A percentile compares a stretch with the other conserved stretches of the same genome.
phyloP scores from a whole-genome alignment of 2,113 vertebrate genomes.

The Oceanites oceanicus region DNA sequence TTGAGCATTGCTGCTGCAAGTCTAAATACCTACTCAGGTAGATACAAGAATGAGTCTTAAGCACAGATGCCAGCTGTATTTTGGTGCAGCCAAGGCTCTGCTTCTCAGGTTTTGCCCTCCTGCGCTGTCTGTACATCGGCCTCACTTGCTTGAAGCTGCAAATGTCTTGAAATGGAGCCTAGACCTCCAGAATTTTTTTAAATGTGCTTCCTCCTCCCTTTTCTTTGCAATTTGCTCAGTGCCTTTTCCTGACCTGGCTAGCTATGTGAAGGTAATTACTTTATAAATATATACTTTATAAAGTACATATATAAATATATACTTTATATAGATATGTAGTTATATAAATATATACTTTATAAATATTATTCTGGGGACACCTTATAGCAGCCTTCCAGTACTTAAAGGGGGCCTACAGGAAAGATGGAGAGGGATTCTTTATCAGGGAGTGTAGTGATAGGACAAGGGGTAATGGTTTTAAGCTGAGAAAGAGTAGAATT shows the following conservation, averaged over 20 bases:
- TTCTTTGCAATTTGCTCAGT: not conserved
- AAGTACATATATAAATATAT: not conserved
- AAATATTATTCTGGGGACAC: not conserved
- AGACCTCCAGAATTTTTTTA: not conserved
- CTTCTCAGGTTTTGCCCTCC: not conserved
- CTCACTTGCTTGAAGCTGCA: not conserved
- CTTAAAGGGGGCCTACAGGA: not conserved
- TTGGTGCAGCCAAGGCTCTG: not conserved
- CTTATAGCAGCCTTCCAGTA: not conserved
- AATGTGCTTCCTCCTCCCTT: not conserved
- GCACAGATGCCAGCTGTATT: not conserved
- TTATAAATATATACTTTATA: not conserved
- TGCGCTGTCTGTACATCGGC: fast-evolving
- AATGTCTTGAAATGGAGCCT: not conserved
- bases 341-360: not conserved
- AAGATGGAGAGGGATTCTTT: not conserved
- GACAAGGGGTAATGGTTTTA: not conserved
- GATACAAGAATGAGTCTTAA: not conserved
- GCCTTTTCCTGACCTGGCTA: not conserved
- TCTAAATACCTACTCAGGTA: not conserved
- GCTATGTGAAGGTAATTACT: not conserved
- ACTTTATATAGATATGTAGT: not conserved
- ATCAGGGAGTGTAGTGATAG: not conserved
- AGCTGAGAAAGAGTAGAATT: not conserved
- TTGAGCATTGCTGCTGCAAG: not conserved